These are phyloP conservation scores for Anoncus sp. DNA, from an alignment of 2,888 invertebrate species.

Conservation along the genomic window DNA sequence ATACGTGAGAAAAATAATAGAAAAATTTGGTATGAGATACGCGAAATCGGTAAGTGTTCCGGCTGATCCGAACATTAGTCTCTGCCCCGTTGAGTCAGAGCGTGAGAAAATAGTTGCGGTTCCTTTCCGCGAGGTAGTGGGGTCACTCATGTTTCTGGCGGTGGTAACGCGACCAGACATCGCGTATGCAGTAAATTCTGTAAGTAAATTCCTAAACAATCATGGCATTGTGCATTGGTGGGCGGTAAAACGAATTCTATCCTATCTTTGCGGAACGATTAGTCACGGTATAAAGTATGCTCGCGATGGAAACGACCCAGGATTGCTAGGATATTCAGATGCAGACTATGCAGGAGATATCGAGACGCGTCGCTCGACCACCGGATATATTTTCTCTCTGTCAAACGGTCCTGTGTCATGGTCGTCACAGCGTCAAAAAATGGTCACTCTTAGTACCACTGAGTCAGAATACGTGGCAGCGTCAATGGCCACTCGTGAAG, in stretches of 20 bases:
- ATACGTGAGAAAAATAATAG: not conserved
- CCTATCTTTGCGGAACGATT: not conserved
- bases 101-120: not conserved
- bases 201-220: not conserved
- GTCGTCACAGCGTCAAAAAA: not conserved
- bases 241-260: not conserved
- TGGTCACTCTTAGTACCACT: not conserved
- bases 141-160: not conserved
- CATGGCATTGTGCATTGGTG: not conserved
- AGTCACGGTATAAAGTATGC: not conserved
- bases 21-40: not conserved
- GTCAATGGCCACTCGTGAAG: not conserved
- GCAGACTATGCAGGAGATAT: not conserved
- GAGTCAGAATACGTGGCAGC: not conserved
- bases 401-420: not conserved
- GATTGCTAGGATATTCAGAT: not conserved
- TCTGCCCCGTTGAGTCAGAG: not conserved
- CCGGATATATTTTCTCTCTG: not conserved
- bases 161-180: not conserved
- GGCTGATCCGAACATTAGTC: not conserved
- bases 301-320: not conserved
- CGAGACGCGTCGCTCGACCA: not conserved
- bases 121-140: not conserved
- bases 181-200: not conserved
- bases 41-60: not conserved